Evolutionary conservation across 92 coral and sea anemone species (phyloP), one percentile per base, ranked within the genome.

Genomic region (Micromussa lordhowensis): DNA sequence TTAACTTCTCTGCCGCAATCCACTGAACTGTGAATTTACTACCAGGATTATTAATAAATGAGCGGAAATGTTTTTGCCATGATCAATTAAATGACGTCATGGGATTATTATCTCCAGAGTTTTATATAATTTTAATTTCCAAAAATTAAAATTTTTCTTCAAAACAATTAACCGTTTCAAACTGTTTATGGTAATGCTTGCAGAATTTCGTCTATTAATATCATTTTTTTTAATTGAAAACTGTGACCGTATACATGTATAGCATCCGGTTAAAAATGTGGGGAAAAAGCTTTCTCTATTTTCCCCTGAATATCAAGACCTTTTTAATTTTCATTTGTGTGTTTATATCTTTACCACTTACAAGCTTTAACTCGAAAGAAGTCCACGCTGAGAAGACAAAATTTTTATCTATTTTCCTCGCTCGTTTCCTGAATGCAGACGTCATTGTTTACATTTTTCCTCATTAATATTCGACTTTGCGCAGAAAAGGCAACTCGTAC

Each of bases 21-120:
- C 26, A 29, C 18, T 79, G 35, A 34, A 10, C 49, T 29, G 48
- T 30, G 82, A 54, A 79, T 57, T 57, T 55, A 40, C 4, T 21
- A 30, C 15, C 31, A 54, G 21, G 13, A 16, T 73, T 0, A 30
- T 3, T 7, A 4, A 22, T 21, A 21, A 69, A 30, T 69, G 7
- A 8, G 36, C 75, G 68, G 68, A 61, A 61, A 61, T 61, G 11
- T 18, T 61, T 61, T 61, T 61, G 3, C 0, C 68, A 61, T 61
- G 68, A 61, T 26, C 68, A 61, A 24, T 74, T 34, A 75, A 38
- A 75, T 75, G 55, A 75, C 53, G 57, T 32, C 79, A 75, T 61
- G 51, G 51, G 51, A 44, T 44, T 44, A 44, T 44, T 44, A 44
- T 44, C 8, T 44, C 12, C 13, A 13, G 51, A 44, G 51, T 44